Conservation (phyloP, 2,113 vertebrate genomes). For the Pavo muticus region DNA sequence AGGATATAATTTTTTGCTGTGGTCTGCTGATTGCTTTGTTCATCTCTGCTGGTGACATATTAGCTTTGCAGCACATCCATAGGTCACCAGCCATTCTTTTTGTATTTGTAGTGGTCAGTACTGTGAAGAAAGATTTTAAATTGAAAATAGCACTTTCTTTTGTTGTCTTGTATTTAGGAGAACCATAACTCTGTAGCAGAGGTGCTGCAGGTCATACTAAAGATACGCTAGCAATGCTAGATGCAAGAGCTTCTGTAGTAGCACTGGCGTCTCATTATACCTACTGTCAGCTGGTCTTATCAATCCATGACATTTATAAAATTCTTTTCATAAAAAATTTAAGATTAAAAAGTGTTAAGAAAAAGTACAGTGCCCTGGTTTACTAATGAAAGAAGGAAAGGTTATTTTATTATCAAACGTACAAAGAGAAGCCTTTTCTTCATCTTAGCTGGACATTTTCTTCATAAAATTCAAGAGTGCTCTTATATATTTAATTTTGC, state of each 20-base stretch:
- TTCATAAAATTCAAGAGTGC: background rate
- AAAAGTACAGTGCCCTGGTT: constrained; percentile 7
- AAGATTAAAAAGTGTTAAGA: constrained; percentile 55
- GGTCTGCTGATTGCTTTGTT: constrained; percentile 49
- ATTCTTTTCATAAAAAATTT: constrained; percentile 57
- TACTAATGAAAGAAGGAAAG: constrained; percentile 64
- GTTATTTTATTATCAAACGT: constrained; percentile 58
- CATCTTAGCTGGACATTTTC: background rate
- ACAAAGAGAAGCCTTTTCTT: constrained; percentile 25
- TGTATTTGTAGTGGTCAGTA: constrained; percentile 37
- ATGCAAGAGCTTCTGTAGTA: background rate
- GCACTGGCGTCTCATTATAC: constrained; percentile 1
- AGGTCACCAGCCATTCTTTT: constrained; percentile 51
- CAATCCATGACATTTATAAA: constrained; percentile 54
- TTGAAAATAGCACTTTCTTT: constrained; percentile 54
- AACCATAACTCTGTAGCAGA: background rate
- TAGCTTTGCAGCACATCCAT: constrained; percentile 31
- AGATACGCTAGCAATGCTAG: background rate
- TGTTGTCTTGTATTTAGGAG: constrained; percentile 27
- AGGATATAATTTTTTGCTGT: constrained; percentile 46
- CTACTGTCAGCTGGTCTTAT: background rate
- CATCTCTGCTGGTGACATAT: constrained; percentile 59
- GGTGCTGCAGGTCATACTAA: background rate
- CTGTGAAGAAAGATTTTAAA: constrained; percentile 50
- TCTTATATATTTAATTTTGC: constrained; percentile 28